These are phyloP conservation scores for Acleris laterana DNA, from an alignment of 2,888 invertebrate genomes.

Conservation along the genomic window DNA sequence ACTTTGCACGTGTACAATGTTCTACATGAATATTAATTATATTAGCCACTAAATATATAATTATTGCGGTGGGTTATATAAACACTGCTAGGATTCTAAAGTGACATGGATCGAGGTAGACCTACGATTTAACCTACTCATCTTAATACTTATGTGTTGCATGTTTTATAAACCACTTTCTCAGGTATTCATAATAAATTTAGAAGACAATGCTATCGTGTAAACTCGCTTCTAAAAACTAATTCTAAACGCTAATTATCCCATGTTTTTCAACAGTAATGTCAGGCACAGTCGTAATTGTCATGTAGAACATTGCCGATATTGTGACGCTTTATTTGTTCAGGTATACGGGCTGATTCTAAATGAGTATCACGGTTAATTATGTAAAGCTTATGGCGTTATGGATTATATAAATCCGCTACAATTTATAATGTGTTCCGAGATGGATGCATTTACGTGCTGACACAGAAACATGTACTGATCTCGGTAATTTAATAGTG, in stretches of 20 bases:
- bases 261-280: constrained; percentile 31
- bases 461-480: background rate
- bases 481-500: background rate
- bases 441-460: background rate
- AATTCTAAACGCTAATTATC: constrained; percentile 26
- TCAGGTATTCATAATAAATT: constrained; percentile 27
- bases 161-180: constrained; percentile 7
- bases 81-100: constrained; percentile 34
- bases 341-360: constrained; percentile 60
- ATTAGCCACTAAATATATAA: constrained; percentile 32
- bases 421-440: background rate
- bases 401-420: constrained; percentile 10
- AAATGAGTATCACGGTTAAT: constrained; percentile 75
- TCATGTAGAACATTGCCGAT: constrained; percentile 57
- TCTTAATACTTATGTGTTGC: constrained; percentile 31
- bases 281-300: constrained; percentile 34
- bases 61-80: constrained; percentile 38
- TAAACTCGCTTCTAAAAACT: constrained; percentile 24
- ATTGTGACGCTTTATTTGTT: constrained; percentile 75
- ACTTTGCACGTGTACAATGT: constrained; percentile 58
- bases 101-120: constrained; percentile 37
- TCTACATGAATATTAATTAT: constrained; percentile 58
- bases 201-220: constrained; percentile 28
- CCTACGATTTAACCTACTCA: constrained; percentile 21
- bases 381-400: constrained; percentile 71